Base-by-base conservation (phyloP, 2,113 vertebrate genomes). In the Tympanuchus pallidicinctus region DNA sequence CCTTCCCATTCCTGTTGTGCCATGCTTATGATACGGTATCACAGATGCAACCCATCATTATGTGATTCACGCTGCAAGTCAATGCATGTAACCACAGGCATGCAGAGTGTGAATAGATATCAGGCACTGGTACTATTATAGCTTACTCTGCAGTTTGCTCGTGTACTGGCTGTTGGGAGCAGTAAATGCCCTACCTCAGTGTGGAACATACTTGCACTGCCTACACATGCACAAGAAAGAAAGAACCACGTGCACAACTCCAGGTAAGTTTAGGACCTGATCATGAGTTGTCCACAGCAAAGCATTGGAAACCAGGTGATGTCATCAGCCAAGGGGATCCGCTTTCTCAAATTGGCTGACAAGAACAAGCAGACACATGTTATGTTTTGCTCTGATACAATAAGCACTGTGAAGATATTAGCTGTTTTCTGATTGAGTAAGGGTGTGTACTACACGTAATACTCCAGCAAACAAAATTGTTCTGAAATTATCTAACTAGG, bases 391-490 rank as follows among this genome's bases (percentile, higher is more conserved):
- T 74, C 74, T 82, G 86, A 82, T 78, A 60, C 76, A 96, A 94
- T 94, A 95, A 93, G 50, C 28, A n/a, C 79, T 91, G 82, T 61
- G 74, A 74, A 90, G 79, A 93, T 89, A 91, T 96, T 83, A 92
- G 70, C 70, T 71, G 64, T 61, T 69, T 95, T 79, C 77, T 93
- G 90, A 65, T 60, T 89, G 93, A 91, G 72, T 84, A 73, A 91
- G 90, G 81, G 60, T 84, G 47, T 50, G n/a, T 64, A 24, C 77
- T 50, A 40, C 34, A 59, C 7, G 0, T 32, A 70, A 59, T 56
- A 71, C 88, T 79, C 19, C 73, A 92, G 72, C 73, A 91, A 93
- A 93, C 85, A 70, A 91, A 90, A 77, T 38, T 59, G 52, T 47
- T 76, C 92, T 85, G 84, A 93, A 93, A 95, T 92, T 80, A 50